These are phyloP conservation scores for Eudemis profundana DNA, from an alignment of 2,888 invertebrate genomes.

Conservation along the genomic window DNA sequence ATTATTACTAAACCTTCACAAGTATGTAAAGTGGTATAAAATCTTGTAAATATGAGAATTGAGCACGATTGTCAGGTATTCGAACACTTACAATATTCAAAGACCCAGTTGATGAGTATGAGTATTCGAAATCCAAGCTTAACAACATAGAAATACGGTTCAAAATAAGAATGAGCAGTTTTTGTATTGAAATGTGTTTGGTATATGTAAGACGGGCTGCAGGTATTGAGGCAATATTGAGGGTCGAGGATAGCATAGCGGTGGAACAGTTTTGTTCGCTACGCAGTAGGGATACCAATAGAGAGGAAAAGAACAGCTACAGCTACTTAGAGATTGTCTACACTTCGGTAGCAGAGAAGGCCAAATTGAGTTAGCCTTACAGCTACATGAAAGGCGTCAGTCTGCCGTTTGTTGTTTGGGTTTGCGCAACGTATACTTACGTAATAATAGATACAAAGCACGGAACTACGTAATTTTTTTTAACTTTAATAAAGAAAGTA, in stretches of 20 bases:
- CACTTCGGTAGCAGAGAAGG: too few species aligned
- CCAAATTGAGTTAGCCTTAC: too few species aligned
- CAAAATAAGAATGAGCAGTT: not conserved
- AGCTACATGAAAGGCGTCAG: too few species aligned
- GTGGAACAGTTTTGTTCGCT: not conserved
- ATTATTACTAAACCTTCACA: too few species aligned
- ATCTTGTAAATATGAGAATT: conserved; percentile 9
- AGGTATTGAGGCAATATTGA: conserved; percentile 20
- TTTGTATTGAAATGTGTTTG: not conserved
- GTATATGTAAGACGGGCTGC: conserved; percentile 1
- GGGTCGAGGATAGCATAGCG: not conserved
- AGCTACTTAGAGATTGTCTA: too few species aligned
- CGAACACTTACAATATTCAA: not conserved
- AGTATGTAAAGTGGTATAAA: too few species aligned
- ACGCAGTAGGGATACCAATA: not conserved
- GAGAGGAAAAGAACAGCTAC: too few species aligned
- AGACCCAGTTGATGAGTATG: not conserved
- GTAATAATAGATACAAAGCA: too few species aligned
- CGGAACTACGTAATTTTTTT: too few species aligned
- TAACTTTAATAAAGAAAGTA: too few species aligned
- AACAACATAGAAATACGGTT: not conserved
- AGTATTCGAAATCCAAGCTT: not conserved
- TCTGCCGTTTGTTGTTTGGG: too few species aligned
- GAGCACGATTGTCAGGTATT: not conserved
- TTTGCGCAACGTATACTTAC: too few species aligned